Conservation (phyloP, 2,797 vertebrate species). For the Gymnodraco acuticeps region DNA sequence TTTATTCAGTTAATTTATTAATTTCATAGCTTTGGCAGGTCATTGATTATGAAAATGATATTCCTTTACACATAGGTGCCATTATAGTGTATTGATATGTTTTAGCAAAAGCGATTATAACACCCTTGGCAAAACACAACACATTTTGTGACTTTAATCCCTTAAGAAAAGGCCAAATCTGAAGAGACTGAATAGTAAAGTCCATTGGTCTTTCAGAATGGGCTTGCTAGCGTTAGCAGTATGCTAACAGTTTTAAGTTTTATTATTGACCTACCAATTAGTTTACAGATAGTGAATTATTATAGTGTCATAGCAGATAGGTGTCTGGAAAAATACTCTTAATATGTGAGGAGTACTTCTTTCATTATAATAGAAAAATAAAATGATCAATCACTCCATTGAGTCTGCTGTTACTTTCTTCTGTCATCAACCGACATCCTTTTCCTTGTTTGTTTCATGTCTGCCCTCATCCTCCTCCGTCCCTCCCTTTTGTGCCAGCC, state of each 20-base stretch:
- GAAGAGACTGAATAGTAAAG: neutral
- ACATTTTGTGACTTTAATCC: neutral
- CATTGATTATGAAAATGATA: neutral
- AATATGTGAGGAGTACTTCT: neutral
- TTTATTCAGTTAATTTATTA: too few relatives aligned
- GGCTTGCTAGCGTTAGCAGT: neutral
- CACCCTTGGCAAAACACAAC: neutral
- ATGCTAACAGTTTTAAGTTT: neutral
- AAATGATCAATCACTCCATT: too few relatives aligned
- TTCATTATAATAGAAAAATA: neutral
- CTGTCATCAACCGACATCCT: neutral
- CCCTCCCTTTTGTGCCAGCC: conserved; percentile 2
- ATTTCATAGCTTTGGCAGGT: neutral
- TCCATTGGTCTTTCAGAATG: neutral
- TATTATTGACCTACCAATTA: too few relatives aligned
- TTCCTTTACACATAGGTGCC: too few relatives aligned
- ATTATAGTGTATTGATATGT: neutral
- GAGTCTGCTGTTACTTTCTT: neutral
- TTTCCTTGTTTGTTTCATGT: conserved; percentile 5
- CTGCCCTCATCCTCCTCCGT: neutral
- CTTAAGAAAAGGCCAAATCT: neutral
- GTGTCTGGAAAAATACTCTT: neutral
- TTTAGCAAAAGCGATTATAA: neutral
- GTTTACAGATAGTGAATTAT: neutral
- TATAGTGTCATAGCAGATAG: neutral